Conservation (phyloP, 35 echinoderm and acorn worm species). For the Nesometra sesokonis region DNA sequence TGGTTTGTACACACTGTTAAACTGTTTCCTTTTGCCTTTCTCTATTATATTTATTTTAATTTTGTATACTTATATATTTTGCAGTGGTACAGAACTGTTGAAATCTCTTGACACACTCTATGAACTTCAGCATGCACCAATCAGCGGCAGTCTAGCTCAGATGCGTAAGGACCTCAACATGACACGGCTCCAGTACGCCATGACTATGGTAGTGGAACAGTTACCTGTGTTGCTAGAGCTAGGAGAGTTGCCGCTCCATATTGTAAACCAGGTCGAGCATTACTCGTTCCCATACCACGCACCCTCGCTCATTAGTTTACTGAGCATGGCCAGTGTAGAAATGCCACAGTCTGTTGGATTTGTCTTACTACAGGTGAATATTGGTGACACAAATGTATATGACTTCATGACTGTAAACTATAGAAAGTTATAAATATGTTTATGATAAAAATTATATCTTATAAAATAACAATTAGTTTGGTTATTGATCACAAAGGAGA, state of each 20-base stretch:
- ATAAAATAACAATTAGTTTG: background rate
- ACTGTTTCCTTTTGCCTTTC: too few relatives aligned
- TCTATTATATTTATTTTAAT: background rate
- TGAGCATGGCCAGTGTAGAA: conserved; percentile 58
- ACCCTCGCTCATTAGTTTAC: conserved; percentile 77
- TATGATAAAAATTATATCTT: background rate
- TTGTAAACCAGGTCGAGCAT: conserved; percentile 72
- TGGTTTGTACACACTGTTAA: too few relatives aligned
- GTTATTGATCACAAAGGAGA: too few relatives aligned
- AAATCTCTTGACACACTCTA: conserved; percentile 68
- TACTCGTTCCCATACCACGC: conserved; percentile 97
- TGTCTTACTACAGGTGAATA: conserved; percentile 73
- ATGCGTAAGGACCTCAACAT: conserved; percentile 35
- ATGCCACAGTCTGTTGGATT: conserved; percentile 93
- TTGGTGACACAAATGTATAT: too few relatives aligned
- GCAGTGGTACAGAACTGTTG: conserved; percentile 74
- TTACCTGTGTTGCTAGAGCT: conserved; percentile 64
- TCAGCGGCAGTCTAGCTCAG: background rate
- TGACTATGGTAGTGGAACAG: conserved; percentile 53
- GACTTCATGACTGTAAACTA: background rate
- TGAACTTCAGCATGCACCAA: conserved; percentile 72
- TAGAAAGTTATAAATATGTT: background rate
- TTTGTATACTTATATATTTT: background rate
- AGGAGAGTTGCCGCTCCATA: conserved; percentile 68
- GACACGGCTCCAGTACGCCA: conserved; percentile 59